Conservation (phyloP, 1,140 invertebrate genomes). For the Platorchestia sp. region DNA sequence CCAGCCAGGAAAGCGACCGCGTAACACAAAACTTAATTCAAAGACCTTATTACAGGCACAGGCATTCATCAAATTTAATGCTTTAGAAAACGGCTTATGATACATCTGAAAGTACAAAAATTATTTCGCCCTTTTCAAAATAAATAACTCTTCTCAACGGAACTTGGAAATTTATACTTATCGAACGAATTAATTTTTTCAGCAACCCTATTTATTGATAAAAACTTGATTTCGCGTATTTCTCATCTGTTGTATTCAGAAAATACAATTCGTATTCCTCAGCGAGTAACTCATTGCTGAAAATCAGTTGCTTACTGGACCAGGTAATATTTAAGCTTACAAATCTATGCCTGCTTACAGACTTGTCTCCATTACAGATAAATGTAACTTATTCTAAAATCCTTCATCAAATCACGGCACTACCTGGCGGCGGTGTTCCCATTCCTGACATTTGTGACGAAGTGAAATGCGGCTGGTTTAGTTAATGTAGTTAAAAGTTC, state of each 20-base stretch:
- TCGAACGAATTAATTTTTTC: no score
- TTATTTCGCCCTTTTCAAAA: background rate
- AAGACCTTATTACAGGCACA: background rate
- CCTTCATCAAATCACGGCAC: background rate
- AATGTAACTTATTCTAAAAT: background rate
- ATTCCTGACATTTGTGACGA: background rate
- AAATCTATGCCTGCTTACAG: background rate
- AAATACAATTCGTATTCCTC: background rate
- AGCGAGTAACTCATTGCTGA: background rate
- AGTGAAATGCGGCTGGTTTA: background rate
- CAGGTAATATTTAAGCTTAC: background rate
- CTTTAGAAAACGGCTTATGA: background rate
- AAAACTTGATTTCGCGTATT: background rate
- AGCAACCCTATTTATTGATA: background rate
- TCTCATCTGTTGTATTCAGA: background rate
- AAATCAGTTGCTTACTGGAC: background rate
- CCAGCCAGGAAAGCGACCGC: no score
- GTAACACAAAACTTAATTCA: background rate
- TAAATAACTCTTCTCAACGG: no score
- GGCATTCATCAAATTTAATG: background rate
- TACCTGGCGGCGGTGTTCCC: background rate
- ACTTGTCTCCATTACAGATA: background rate
- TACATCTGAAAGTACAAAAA: background rate
- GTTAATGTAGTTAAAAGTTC: background rate
- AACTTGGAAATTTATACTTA: background rate